These are phyloP conservation scores for Ceratitis capitata DNA, from an alignment of 1,140 invertebrate genomes.

Conservation along the genomic window DNA sequence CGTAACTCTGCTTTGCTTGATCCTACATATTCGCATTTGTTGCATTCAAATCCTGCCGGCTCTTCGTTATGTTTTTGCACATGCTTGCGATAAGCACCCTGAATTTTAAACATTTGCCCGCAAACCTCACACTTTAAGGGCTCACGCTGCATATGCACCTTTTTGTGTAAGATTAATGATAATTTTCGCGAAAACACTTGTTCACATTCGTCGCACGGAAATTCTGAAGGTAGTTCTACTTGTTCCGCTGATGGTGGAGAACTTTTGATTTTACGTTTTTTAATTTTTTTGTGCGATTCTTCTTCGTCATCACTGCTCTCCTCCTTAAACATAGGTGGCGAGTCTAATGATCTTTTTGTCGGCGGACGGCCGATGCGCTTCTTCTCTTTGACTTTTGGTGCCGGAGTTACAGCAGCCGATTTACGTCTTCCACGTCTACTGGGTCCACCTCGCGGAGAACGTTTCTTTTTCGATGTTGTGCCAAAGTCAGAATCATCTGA, in stretches of 20 bases:
- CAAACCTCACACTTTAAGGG: conserved; percentile 62
- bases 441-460: background rate
- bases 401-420: conserved; percentile 10
- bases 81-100: conserved; percentile 61
- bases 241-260: background rate
- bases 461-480: conserved; percentile 46
- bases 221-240: conserved; percentile 39
- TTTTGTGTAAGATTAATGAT: conserved; percentile 67
- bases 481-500: conserved; percentile 56
- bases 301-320: conserved; percentile 11
- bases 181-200: conserved; percentile 57
- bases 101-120: conserved; percentile 63
- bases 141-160: conserved; percentile 70
- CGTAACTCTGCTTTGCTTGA: conserved; percentile 54
- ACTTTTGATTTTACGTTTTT: conserved; percentile 33
- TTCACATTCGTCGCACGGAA: conserved; percentile 53
- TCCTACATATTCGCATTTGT: conserved; percentile 55
- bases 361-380: conserved; percentile 15
- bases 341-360: background rate
- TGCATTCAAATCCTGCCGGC: conserved; percentile 53
- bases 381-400: conserved; percentile 15
- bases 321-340: background rate
- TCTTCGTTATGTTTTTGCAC: conserved; percentile 62
- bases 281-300: conserved; percentile 14
- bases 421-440: conserved; percentile 49